These are phyloP conservation scores for Idaea aversata DNA, from an alignment of 2,888 invertebrate species.

Conservation along the genomic window DNA sequence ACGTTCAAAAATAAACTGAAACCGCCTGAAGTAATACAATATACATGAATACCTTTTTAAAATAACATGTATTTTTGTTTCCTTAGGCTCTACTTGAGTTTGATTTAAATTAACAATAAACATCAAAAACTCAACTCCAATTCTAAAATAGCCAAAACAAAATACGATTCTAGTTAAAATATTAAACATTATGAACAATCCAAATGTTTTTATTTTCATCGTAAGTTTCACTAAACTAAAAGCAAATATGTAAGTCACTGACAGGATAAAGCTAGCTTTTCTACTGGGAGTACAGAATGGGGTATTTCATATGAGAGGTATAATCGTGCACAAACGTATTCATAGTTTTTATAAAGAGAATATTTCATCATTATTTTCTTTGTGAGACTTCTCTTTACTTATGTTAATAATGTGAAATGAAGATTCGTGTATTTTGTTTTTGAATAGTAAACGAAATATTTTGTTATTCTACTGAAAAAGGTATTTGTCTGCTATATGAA, in stretches of 20 bases:
- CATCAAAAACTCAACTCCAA: no score
- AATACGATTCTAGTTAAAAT: not conserved
- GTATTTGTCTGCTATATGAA: not conserved
- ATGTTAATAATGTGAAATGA: not conserved
- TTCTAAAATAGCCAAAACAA: not conserved
- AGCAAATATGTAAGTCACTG: conserved; percentile 45
- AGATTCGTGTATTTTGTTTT: not conserved
- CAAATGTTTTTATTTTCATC: not conserved
- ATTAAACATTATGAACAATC: conserved; percentile 3
- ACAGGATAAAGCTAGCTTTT: conserved; percentile 54
- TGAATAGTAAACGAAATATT: not conserved
- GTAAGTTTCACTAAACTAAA: conserved; percentile 19
- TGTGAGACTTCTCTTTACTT: not conserved
- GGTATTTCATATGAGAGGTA: conserved; percentile 40
- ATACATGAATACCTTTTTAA: no score
- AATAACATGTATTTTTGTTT: no score
- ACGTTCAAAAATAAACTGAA: no score
- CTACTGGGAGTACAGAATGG: conserved; percentile 44
- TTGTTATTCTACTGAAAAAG: not conserved
- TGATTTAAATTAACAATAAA: no score
- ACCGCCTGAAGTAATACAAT: no score
- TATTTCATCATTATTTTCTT: not conserved
- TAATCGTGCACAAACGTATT: conserved; percentile 38
- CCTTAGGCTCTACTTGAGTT: no score
- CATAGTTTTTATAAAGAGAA: not conserved